Conservation (phyloP, 2,113 vertebrate species). For the Symphodus melops region DNA sequence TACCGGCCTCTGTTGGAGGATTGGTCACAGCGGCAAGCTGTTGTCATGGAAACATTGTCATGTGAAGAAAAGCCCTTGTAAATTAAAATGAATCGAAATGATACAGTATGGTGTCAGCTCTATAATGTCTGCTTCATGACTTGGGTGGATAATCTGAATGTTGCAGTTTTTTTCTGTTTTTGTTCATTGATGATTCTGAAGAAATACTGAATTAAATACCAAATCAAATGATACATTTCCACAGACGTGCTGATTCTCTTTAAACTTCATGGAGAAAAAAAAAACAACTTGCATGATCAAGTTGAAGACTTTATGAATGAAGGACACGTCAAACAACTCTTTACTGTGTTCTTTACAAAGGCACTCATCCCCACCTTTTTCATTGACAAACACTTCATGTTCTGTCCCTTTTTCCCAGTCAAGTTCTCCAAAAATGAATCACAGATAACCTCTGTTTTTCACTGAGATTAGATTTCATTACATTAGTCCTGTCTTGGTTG, state of each 20-base stretch:
- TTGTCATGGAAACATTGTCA: slow-evolving; percentile 68
- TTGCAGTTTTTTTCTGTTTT: not conserved
- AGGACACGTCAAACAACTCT: not conserved
- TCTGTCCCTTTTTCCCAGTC: slow-evolving; percentile 47
- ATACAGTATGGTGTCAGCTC: slow-evolving; percentile 11
- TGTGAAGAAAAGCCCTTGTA: slow-evolving; percentile 21
- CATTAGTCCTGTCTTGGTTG: slow-evolving; percentile 9
- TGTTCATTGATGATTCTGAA: slow-evolving; percentile 1
- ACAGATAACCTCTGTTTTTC: slow-evolving; percentile 5
- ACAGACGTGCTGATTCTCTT: not conserved
- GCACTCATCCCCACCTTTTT: not conserved
- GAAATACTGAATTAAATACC: not conserved
- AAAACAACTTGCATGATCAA: slow-evolving; percentile 28
- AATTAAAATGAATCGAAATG: slow-evolving; percentile 31
- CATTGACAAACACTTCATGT: slow-evolving; percentile 33
- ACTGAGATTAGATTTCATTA: slow-evolving; percentile 19
- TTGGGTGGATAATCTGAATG: slow-evolving; percentile 1
- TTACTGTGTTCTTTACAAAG: slow-evolving; percentile 17
- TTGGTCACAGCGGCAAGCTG: slow-evolving; percentile 18
- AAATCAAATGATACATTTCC: not conserved
- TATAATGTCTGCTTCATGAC: slow-evolving; percentile 6
- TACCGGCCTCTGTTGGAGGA: slow-evolving; percentile 7
- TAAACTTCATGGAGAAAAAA: not conserved
- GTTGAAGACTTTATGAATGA: slow-evolving; percentile 8
- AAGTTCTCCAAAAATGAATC: slow-evolving; percentile 49